phyloP scores from a whole-genome alignment of 2,113 vertebrate species.

The Corythornis cristatus region DNA sequence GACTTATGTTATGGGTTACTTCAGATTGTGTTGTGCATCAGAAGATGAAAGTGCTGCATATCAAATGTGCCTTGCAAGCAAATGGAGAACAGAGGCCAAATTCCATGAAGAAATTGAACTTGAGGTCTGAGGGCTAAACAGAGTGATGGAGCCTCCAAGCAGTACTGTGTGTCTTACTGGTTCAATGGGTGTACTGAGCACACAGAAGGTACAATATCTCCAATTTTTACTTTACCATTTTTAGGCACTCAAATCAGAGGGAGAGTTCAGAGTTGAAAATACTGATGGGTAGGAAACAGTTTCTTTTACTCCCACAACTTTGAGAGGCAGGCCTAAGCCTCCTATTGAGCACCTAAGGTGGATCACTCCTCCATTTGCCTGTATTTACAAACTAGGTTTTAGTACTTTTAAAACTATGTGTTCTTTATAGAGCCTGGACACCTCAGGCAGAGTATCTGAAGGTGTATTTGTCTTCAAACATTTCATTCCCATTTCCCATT shows the following conservation, averaged over 20 bases:
- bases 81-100: not conserved
- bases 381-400: rapidly evolving
- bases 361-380: not conserved
- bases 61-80: not conserved
- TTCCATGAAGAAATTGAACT: not conserved
- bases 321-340: not conserved
- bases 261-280: not conserved
- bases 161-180: not conserved
- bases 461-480: not conserved
- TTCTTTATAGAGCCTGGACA: not conserved
- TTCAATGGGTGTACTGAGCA: not conserved
- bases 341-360: not conserved
- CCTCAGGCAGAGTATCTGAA: not conserved
- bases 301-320: not conserved
- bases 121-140: not conserved
- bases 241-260: not conserved
- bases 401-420: not conserved
- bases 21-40: not conserved
- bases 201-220: not conserved
- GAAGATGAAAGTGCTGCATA: not conserved
- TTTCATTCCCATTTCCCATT: not conserved
- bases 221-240: not conserved
- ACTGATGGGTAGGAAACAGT: not conserved
- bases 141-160: not conserved
- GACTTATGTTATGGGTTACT: not conserved